Conservation (phyloP, 2,113 vertebrate genomes). For the Scolopax mira region DNA sequence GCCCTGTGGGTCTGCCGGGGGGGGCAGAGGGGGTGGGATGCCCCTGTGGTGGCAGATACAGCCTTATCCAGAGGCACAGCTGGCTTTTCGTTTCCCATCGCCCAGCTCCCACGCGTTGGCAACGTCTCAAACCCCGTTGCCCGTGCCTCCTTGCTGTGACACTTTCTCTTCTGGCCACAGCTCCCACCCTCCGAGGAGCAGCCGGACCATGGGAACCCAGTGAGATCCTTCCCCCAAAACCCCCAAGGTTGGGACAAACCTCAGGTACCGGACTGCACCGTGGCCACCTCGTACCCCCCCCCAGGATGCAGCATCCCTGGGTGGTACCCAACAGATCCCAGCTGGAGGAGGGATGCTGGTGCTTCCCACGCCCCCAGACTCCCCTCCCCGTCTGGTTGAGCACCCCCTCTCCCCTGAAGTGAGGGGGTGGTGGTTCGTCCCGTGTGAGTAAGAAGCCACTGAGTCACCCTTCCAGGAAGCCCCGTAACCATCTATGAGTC, state of each 20-base stretch:
- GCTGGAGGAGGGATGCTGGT: background rate
- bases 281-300: rapidly evolving
- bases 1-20: background rate
- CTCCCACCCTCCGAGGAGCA: background rate
- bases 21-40: background rate
- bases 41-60: background rate
- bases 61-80: background rate
- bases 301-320: rapidly evolving
- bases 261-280: rapidly evolving
- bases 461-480: constrained; percentile 53
- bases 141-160: background rate
- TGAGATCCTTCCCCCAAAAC: background rate
- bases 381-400: rapidly evolving
- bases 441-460: constrained; percentile 33
- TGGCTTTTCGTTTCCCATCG: background rate
- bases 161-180: background rate
- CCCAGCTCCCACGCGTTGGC: background rate
- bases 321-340: rapidly evolving
- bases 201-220: rapidly evolving
- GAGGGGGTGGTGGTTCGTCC: background rate
- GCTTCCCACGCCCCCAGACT: rapidly evolving
- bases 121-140: background rate
- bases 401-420: rapidly evolving
- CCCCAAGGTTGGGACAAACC: rapidly evolving
- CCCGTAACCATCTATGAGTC: constrained; percentile 9